A percentile compares a stretch with the other conserved stretches of the same genome.
Evolutionary conservation across 2,113 vertebrate species (phyloP).

Genomic region (Solea senegalensis): DNA sequence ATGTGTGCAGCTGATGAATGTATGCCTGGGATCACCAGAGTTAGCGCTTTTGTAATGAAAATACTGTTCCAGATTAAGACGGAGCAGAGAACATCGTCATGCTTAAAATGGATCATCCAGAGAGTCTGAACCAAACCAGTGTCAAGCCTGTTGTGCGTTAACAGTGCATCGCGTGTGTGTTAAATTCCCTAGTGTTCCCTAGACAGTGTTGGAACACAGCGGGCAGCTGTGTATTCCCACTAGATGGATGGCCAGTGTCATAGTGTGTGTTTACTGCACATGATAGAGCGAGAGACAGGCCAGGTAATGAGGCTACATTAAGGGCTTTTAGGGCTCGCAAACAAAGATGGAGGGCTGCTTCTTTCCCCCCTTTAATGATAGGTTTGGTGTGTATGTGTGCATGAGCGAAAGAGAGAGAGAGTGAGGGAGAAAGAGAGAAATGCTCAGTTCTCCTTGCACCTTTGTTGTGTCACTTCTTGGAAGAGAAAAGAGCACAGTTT

Average conservation of each 20-base stretch:
- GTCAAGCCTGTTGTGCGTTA: conserved; percentile 52
- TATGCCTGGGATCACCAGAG: conserved; percentile 74
- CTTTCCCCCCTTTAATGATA: conserved; percentile 73
- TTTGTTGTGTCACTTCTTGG: conserved; percentile 64
- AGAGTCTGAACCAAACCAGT: conserved; percentile 30
- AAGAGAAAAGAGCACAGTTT: conserved; percentile 41
- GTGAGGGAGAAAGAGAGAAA: conserved; percentile 18
- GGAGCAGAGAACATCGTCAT: conserved; percentile 36
- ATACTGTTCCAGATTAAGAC: conserved; percentile 50
- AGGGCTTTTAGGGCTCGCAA: conserved; percentile 79
- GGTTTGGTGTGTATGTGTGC: conserved; percentile 41
- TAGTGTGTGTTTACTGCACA: conserved; percentile 80
- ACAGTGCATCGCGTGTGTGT: conserved; percentile 33
- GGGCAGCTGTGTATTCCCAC: conserved; percentile 69
- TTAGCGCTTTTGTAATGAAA: conserved; percentile 54
- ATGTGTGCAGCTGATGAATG: conserved; percentile 75
- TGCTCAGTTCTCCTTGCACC: conserved; percentile 58
- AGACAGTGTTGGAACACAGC: conserved; percentile 56
- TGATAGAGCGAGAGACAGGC: conserved; percentile 79
- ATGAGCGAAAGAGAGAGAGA: not conserved
- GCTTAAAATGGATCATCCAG: conserved; percentile 49
- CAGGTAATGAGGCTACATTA: conserved; percentile 83
- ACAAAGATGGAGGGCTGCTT: conserved; percentile 78
- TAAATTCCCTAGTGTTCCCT: conserved; percentile 62
- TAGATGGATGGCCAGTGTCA: conserved; percentile 79